Evolutionary conservation across 1,140 invertebrate species (phyloP).

Genomic region (Chrysoperla carnea): DNA sequence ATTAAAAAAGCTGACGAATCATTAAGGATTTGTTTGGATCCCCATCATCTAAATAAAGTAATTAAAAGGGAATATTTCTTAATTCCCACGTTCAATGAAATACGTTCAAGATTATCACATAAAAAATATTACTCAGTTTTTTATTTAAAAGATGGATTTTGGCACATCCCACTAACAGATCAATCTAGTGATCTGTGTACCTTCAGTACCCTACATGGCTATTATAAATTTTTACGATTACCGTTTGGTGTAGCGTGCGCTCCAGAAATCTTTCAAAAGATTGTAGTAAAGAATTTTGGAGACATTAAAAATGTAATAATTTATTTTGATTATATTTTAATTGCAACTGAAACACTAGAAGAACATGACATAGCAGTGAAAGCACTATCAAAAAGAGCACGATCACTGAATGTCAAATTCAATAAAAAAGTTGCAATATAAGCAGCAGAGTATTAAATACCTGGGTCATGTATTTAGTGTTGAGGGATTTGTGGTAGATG

Average conservation of each 20-base stretch:
- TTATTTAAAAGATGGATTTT: background rate
- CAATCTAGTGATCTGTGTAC: conserved; percentile 1
- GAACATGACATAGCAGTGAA: conserved; percentile 14
- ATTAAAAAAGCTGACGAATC: too few species aligned
- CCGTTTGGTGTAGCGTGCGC: background rate
- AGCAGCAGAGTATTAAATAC: conserved; percentile 8
- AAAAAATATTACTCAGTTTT: background rate
- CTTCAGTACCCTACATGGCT: conserved; percentile 2
- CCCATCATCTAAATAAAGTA: conserved; percentile 1
- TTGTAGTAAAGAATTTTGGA: conserved; percentile 7
- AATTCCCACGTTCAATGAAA: conserved; percentile 4
- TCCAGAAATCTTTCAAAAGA: conserved; percentile 5
- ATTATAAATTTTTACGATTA: conserved; percentile 3
- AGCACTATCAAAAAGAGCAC: conserved; percentile 11
- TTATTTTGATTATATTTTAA: conserved; percentile 15
- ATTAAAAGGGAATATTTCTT: conserved; percentile 3
- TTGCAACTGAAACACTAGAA: conserved; percentile 6
- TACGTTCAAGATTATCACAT: background rate
- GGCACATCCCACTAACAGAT: too few species aligned
- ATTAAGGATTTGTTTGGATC: too few species aligned
- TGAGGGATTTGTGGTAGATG: conserved; percentile 7
- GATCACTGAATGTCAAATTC: conserved; percentile 9
- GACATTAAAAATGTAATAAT: conserved; percentile 10
- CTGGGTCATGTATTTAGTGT: conserved; percentile 11
- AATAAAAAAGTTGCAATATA: conserved; percentile 13